A percentile compares a stretch with the other conserved stretches of the same genome.
Conservation (phyloP, 1,140 invertebrate species). For the Lamellibrachia luymesi region DNA sequence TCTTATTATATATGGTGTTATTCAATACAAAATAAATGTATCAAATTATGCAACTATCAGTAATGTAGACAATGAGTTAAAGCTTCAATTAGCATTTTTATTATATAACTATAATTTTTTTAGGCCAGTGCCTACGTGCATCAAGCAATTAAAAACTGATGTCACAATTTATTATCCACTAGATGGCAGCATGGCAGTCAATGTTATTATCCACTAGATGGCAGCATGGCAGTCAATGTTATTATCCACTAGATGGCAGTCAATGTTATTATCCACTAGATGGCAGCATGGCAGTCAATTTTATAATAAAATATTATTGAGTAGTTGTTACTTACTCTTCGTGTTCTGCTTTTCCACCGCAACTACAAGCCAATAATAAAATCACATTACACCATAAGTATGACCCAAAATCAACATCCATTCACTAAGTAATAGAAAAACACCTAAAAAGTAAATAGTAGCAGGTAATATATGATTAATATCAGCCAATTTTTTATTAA, state of each 20-base stretch:
- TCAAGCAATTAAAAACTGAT: neutral
- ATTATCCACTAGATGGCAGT: neutral
- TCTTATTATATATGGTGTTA: too few species aligned
- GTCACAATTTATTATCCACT: neutral
- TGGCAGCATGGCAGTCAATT: neutral
- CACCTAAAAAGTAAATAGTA: neutral
- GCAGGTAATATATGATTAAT: neutral
- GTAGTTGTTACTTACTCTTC: neutral
- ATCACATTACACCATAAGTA: neutral
- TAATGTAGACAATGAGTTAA: too few species aligned
- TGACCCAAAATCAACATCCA: neutral
- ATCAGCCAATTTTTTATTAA: too few species aligned
- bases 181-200: neutral
- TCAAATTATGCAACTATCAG: too few species aligned
- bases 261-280: neutral
- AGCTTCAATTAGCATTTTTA: neutral
- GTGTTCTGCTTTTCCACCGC: neutral
- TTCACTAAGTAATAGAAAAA: neutral
- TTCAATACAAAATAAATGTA: too few species aligned
- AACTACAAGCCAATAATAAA: neutral
- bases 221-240: neutral
- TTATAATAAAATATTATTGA: neutral
- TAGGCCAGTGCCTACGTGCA: slow-evolving; percentile 24
- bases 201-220: neutral
- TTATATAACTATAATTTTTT: neutral